Percentiles rank a stretch among this genome's conserved stretches.
These are phyloP conservation scores for Thunnus thynnus DNA, from an alignment of 2,113 vertebrate species.

Conservation along the genomic window DNA sequence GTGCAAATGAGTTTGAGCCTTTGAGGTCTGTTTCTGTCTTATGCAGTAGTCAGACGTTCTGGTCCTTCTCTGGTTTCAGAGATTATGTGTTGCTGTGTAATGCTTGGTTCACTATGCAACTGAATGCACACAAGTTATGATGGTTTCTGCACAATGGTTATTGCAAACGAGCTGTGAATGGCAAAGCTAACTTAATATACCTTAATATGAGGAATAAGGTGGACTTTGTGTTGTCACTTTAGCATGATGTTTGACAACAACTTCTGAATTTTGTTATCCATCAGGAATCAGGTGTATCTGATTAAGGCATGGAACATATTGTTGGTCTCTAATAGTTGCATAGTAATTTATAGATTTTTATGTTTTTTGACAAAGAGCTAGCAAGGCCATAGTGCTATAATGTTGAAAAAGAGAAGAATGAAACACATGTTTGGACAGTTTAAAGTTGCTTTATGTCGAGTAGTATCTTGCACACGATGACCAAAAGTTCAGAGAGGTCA, in stretches of 20 bases:
- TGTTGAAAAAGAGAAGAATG: no score
- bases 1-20: conserved; percentile 45
- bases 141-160: not conserved
- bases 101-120: not conserved
- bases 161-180: not conserved
- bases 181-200: not conserved
- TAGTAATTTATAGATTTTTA: no score
- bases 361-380: no score
- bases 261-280: conserved; percentile 22
- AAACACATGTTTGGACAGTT: no score
- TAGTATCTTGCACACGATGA: not conserved
- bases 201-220: not conserved
- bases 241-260: conserved; percentile 30
- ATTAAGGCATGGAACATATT: not conserved
- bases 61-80: conserved; percentile 10
- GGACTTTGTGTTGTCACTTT: not conserved
- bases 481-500: conserved; percentile 6
- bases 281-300: conserved; percentile 22
- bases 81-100: conserved; percentile 17
- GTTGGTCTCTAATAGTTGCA: no score
- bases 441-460: no score
- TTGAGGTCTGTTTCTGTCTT: conserved; percentile 49
- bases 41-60: not conserved
- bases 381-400: no score
- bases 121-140: not conserved